Conservation (phyloP, 1,140 invertebrate species). For the Drusus annulatus region DNA sequence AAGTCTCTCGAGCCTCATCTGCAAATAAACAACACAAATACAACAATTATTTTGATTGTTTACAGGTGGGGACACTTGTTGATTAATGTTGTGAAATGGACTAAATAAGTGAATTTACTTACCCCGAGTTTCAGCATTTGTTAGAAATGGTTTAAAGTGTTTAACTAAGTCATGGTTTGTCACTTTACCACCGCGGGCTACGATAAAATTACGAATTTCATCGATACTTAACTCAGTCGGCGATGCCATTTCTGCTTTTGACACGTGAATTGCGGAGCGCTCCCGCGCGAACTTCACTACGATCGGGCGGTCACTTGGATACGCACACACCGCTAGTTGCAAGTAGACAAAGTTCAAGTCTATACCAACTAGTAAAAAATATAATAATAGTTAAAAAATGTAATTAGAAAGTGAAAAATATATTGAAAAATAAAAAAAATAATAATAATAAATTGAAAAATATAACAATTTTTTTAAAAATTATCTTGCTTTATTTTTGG, state of each 20-base stretch:
- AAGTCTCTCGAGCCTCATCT: slow-evolving; percentile 87
- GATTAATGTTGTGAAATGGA: not conserved
- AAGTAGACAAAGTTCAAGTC: not conserved
- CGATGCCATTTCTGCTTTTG: slow-evolving; percentile 73
- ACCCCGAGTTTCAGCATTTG: slow-evolving; percentile 84
- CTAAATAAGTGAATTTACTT: slow-evolving; percentile 61
- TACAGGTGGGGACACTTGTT: slow-evolving; percentile 42
- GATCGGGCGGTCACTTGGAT: not conserved
- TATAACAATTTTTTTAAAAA: too few relatives aligned
- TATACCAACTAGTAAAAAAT: too few relatives aligned
- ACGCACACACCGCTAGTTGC: not conserved
- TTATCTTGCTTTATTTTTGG: too few relatives aligned
- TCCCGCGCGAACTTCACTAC: slow-evolving; percentile 11
- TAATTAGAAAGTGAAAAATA: too few relatives aligned
- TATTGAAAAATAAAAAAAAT: too few relatives aligned
- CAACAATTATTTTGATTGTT: slow-evolving; percentile 5
- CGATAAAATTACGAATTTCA: slow-evolving; percentile 87
- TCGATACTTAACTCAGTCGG: slow-evolving; percentile 84
- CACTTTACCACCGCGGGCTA: slow-evolving; percentile 86
- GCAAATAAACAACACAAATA: slow-evolving; percentile 66
- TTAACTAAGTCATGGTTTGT: slow-evolving; percentile 91
- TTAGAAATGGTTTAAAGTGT: slow-evolving; percentile 89
- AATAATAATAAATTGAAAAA: too few relatives aligned
- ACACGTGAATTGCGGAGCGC: not conserved
- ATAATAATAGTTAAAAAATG: too few relatives aligned